Evolutionary conservation across 2,797 vertebrate genomes (phyloP).

Genomic region (Momotus momota): DNA sequence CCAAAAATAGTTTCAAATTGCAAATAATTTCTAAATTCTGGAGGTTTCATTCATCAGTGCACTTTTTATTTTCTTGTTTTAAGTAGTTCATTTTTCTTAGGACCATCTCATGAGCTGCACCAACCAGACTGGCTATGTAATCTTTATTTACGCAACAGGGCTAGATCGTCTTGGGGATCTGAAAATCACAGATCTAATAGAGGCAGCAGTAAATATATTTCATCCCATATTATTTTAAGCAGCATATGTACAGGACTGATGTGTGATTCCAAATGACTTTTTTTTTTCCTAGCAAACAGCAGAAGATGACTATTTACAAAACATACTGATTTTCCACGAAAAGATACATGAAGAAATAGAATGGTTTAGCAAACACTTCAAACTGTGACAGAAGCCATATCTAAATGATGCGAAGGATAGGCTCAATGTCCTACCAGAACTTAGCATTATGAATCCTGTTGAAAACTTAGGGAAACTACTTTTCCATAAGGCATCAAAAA

Average conservation of each 20-base stretch:
- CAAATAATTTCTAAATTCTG: not conserved
- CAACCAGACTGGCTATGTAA: not conserved
- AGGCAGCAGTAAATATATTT: not conserved
- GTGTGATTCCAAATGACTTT: not conserved
- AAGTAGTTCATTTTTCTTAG: not conserved
- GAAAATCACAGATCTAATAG: not conserved
- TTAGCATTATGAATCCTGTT: not conserved
- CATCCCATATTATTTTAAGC: not conserved
- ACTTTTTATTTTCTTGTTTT: not conserved
- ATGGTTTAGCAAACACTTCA: not conserved
- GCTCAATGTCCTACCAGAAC: not conserved
- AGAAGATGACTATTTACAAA: not conserved
- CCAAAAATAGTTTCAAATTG: not conserved
- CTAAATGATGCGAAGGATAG: not conserved
- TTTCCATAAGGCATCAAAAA: not conserved
- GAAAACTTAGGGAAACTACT: not conserved
- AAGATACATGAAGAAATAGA: not conserved
- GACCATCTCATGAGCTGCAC: not conserved
- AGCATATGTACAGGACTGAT: not conserved
- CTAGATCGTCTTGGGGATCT: not conserved
- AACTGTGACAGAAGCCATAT: not conserved
- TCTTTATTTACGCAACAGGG: not conserved
- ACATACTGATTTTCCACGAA: not conserved
- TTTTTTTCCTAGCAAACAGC: not conserved
- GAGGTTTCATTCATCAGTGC: not conserved